Base-by-base conservation (phyloP, 2,888 invertebrate genomes). In the Latrodectus elegans region DNA sequence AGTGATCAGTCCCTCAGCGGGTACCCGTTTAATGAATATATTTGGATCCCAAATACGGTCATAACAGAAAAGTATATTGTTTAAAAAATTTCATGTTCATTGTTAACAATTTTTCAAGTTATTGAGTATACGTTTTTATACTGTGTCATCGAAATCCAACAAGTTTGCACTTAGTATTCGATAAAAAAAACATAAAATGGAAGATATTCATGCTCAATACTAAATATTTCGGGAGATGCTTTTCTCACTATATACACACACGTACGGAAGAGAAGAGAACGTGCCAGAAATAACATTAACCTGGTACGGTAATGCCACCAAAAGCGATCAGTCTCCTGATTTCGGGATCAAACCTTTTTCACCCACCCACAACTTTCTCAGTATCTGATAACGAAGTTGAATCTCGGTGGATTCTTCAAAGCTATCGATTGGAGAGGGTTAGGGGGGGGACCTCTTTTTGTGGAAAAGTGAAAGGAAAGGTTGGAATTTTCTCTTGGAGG, bases 391-490 rank as follows among this genome's bases (percentile, higher is more conserved):
- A 60, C 60, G 60, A 60, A 60, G 60, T 15, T 15, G n/a, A 60
- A 15, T n/a, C n/a, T n/a, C 12, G 11, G 60, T 6, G 38, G 60
- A n/a, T 15, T 60, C 60, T 60, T 60, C 60, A n/a, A 60, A 60
- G 60, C 4, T 15, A 60, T 60, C 60, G 60, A 60, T 60, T 60
- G 60, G 60, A n/a, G 60, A 11, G 12, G 60, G 38, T 38, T 38
- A 38, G 38, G 38, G 38, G 60, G 15, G n/a, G 60, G 14, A 60
- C 60, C 60, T 73, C 73, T 52, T 52, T 51, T 73, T 73, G 26
- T 38, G 65, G 67, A 51, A 64, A 65, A 67, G 67, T 77, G 67
- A 77, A 65, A 38, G 76, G 49, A 60, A 60, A 77, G 76, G 76
- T 77, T 51, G 65, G 22, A 65, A 71, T 49, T 71, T 67, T 77